These are phyloP conservation scores for Branchipolynoe longqiensis DNA, from an alignment of 2,888 invertebrate species.

Conservation along the genomic window DNA sequence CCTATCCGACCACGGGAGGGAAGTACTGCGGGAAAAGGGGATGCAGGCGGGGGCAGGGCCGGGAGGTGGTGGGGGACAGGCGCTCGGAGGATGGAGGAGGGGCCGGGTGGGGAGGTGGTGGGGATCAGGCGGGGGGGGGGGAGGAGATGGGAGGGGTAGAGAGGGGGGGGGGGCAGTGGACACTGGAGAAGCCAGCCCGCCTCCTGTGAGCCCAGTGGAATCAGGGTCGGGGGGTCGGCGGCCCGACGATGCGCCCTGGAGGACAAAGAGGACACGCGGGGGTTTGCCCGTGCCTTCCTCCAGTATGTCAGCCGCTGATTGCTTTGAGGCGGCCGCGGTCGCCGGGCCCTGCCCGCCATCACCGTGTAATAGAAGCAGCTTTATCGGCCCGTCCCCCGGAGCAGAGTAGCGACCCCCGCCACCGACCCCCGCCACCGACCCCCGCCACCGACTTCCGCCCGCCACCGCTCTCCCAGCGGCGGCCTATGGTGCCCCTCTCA, in stretches of 20 bases:
- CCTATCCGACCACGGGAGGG: too few species aligned
- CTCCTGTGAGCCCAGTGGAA: not conserved
- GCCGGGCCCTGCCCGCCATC: constrained; percentile 8
- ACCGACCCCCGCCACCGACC: not conserved
- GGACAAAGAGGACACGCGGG: constrained; percentile 37
- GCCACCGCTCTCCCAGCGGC: too few species aligned
- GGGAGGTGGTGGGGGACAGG: too few species aligned
- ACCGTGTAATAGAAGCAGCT: constrained; percentile 51
- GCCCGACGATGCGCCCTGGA: constrained; percentile 5
- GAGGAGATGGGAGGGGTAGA: not conserved
- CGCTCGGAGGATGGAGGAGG: not conserved
- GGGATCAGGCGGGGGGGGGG: not conserved
- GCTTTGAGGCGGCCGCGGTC: constrained; percentile 28
- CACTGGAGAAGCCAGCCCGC: not conserved
- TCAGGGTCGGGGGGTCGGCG: constrained; percentile 1
- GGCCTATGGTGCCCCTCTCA: constrained; percentile 29
- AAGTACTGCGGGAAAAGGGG: too few species aligned
- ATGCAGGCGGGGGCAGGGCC: too few species aligned
- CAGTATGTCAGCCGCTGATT: constrained; percentile 53
- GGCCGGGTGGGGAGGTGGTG: not conserved
- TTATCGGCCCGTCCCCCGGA: constrained; percentile 31
- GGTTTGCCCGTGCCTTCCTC: constrained; percentile 16
- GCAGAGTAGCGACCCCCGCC: not conserved
- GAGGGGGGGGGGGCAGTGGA: not conserved
- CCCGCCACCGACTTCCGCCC: too few species aligned